Evolutionary conservation across 2,797 vertebrate species (phyloP), one percentile per base, ranked within the genome.

Genomic region (Nyctalus aviator): DNA sequence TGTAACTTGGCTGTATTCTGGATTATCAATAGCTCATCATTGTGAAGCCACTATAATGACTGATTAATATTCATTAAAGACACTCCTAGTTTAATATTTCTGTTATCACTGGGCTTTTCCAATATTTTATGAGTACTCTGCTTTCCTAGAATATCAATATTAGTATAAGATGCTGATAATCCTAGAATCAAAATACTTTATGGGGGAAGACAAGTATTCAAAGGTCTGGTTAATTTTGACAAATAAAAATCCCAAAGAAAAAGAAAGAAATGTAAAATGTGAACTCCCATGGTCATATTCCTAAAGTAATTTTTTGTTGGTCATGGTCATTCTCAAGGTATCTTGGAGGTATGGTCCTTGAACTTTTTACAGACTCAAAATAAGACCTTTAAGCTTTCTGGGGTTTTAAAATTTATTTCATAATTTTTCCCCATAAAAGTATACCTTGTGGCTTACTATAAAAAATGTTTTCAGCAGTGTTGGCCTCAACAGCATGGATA

Each of bases 391-490:
- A 23, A 21, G 57, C 2, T 66, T 84, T 82, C 57, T 41, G 13
- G 13, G 12, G 20, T 88, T 77, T 87, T 62, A 35, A 62, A 93
- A 66, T 66, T 92, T 37, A 23, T 75, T 89, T 50, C 21, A 57
- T 12, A 71, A 7, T n/a, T 95, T 76, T 46, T 93, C 81, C 69
- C 6, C 11, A 59, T 76, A 57, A 68, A 92, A 84, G 10, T 32
- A 81, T 62, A 50, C 57, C 53, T 92, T 66, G 76, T 75, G 25
- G 76, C 12, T 23, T 72, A 84, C 55, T 89, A 21, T 68, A 90
- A 94, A 88, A 93, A 95, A 57, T 55, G 59, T 68, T 90, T 91
- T 95, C 59, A 82, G 21, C 21, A 20, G 15, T 68, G 17, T 84
- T 83, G 73, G 77, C 68, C 27, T 94, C 82, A 71, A 91, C 89